A percentile compares a stretch with the other conserved stretches of the same genome.
These are phyloP conservation scores for Pipistrellus pipistrellus DNA, from an alignment of 2,797 vertebrate genomes.

Conservation along the genomic window DNA sequence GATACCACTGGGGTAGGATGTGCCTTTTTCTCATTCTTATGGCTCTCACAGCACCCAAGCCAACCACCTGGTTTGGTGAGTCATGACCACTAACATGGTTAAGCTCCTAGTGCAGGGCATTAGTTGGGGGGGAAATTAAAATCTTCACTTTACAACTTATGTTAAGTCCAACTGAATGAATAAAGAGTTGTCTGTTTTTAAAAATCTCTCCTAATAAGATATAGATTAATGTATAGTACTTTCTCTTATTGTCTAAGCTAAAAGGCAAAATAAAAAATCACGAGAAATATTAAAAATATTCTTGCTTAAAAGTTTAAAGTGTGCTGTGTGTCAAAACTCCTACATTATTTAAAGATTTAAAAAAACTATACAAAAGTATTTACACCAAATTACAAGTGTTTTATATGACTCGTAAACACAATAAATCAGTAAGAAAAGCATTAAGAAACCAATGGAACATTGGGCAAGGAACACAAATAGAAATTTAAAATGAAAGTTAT, in stretches of 20 bases:
- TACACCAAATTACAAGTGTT: constrained; percentile 21
- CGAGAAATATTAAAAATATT: background rate
- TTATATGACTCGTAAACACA: background rate
- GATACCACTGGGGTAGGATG: background rate
- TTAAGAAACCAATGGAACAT: background rate
- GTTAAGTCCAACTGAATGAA: constrained; percentile 22
- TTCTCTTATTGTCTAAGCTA: constrained; percentile 1
- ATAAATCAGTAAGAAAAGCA: background rate
- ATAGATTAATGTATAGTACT: background rate
- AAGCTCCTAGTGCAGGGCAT: background rate
- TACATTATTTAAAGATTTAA: constrained; percentile 2
- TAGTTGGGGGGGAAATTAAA: background rate
- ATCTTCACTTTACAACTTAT: background rate
- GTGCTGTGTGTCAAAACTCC: background rate
- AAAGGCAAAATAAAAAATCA: background rate
- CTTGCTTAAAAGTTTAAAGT: background rate
- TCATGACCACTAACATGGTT: background rate
- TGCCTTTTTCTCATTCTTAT: background rate
- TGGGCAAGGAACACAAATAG: background rate
- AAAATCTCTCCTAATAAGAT: background rate
- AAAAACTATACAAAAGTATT: background rate
- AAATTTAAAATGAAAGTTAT: background rate
- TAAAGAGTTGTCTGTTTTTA: background rate
- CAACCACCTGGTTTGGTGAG: background rate
- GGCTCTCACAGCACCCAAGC: background rate